Conservation (phyloP, 2,797 vertebrate species). For the Muscicapa striata region DNA sequence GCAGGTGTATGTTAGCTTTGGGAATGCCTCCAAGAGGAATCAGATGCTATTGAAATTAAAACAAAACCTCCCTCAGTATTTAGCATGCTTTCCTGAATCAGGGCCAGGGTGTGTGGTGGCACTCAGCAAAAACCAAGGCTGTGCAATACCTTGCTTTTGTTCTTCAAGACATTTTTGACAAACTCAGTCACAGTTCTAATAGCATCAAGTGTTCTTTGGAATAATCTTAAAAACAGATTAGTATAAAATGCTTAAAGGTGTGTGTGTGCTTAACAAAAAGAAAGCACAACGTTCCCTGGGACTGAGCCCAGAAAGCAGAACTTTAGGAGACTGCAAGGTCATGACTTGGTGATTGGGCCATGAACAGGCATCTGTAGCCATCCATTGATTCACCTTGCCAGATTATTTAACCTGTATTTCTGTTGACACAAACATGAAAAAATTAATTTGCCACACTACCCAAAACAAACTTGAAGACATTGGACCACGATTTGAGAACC, state of each 20-base stretch:
- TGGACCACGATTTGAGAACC: neutral
- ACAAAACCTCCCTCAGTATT: conserved; percentile 19
- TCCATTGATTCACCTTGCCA: neutral
- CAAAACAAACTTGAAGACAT: neutral
- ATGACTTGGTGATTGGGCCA: neutral
- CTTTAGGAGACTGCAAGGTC: neutral
- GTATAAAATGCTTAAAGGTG: neutral
- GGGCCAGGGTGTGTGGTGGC: conserved; percentile 4
- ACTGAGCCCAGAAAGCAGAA: neutral
- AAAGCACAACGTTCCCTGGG: neutral
- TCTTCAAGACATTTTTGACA: neutral
- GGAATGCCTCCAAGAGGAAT: conserved; percentile 46
- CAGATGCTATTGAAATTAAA: conserved; percentile 42
- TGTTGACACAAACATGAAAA: neutral
- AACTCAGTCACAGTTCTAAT: neutral
- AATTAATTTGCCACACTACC: neutral
- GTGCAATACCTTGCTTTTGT: neutral
- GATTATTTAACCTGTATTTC: neutral
- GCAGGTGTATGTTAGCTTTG: conserved; percentile 54
- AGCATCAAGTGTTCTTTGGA: neutral
- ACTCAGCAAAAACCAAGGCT: neutral
- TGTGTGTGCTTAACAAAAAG: neutral
- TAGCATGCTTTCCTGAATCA: conserved; percentile 29
- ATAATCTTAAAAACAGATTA: neutral
- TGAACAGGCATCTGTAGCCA: neutral